Evolutionary conservation across 2,113 vertebrate species (phyloP), one percentile per base, ranked within the genome.

Genomic region (Phylloscopus trochiloides): DNA sequence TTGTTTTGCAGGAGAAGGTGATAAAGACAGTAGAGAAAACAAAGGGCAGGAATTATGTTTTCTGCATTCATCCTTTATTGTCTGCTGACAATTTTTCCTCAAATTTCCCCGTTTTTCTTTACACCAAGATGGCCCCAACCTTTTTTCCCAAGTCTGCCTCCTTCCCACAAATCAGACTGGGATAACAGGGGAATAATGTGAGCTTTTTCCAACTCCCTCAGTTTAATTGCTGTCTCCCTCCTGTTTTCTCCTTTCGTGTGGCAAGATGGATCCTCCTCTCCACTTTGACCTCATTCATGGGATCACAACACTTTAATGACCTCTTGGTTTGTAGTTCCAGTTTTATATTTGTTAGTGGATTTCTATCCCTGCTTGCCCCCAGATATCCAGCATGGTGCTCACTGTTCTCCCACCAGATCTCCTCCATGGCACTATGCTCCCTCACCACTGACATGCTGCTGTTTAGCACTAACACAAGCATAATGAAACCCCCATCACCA

Each of bases 401-500:
- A 6, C 62, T n/a, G 22, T 68, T 59, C 22, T 61, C 48, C 45
- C 47, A 50, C 36, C 58, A 36, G 24, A 10, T 87, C 73, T 94
- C 81, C 71, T 29, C 38, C 43, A 0, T 25, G 62, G n/a, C 71
- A 24, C 70, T 10, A 1, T 16, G 29, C 50, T 79, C 47, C 31
- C 78, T 94, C 92, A 43, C 85, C 79, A 3, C 78, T 36, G 55
- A 67, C 61, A 18, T 3, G 4, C 38, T 62, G 18, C 76, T 57
- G 28, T 31, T 68, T 5, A 57, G 63, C 76, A n/a, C 83, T 57
- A 38, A 24, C 85, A 82, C 4, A 24, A 42, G 63, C 77, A 14
- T 84, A 67, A 93, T 28, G 9, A 94, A 95, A 47, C 50, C 52
- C 55, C 95, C 55, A 25, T 95, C 94, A 93, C 77, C 71, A 42